These are phyloP conservation scores for Pachliopta kotzebuea DNA, from an alignment of 2,888 invertebrate genomes.

Conservation along the genomic window DNA sequence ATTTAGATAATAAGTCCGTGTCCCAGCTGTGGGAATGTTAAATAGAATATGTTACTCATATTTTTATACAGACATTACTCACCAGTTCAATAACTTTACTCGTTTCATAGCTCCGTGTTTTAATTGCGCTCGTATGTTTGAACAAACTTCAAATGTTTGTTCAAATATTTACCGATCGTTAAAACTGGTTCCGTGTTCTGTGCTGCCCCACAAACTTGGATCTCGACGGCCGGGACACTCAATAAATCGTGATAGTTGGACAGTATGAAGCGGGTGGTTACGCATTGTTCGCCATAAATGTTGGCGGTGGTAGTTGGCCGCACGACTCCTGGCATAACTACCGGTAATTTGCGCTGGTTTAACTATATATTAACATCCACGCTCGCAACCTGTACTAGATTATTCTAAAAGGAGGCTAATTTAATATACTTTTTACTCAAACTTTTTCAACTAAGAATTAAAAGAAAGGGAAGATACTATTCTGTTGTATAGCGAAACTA, in stretches of 20 bases:
- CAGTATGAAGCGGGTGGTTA: slow-evolving; percentile 12
- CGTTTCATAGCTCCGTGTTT: too few relatives aligned
- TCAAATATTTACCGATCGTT: slow-evolving; percentile 1
- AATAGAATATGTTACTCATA: too few relatives aligned
- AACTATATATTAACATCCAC: slow-evolving; percentile 6
- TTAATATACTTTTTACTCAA: too few relatives aligned
- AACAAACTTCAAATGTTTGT: background rate
- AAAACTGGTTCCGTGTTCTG: background rate
- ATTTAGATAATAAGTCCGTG: too few relatives aligned
- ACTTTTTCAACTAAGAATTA: too few relatives aligned
- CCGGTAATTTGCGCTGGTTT: slow-evolving; percentile 12
- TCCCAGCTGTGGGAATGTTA: too few relatives aligned
- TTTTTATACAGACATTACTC: too few relatives aligned
- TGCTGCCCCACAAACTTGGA: slow-evolving; percentile 5
- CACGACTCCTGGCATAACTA: slow-evolving; percentile 20
- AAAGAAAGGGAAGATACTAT: too few relatives aligned
- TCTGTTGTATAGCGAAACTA: too few relatives aligned
- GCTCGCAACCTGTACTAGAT: background rate
- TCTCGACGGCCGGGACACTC: slow-evolving; percentile 8
- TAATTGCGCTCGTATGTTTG: too few relatives aligned
- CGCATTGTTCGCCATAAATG: slow-evolving; percentile 27
- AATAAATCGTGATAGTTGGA: slow-evolving; percentile 21
- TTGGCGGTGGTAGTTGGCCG: slow-evolving; percentile 7
- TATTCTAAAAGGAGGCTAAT: background rate
- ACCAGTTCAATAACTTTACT: too few relatives aligned